Evolutionary conservation across 1,140 invertebrate genomes (phyloP).

Genomic region (Dufourea novaeangliae): DNA sequence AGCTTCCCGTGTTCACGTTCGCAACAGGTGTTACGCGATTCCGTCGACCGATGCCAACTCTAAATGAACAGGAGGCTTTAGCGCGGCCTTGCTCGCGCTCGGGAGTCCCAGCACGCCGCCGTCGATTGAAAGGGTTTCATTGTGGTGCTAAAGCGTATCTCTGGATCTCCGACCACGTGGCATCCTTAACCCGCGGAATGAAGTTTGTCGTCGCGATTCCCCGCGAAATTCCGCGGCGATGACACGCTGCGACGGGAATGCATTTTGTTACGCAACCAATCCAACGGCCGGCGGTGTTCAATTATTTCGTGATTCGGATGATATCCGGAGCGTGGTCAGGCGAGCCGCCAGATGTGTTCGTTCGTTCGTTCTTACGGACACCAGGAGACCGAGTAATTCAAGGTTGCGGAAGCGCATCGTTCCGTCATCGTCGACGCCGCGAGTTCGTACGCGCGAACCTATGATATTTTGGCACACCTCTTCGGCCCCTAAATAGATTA

Average conservation of each 20-base stretch:
- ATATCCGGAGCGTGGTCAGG: slow-evolving; percentile 37
- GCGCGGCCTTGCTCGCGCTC: background rate
- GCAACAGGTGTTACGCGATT: slow-evolving; percentile 44
- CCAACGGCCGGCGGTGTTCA: slow-evolving; percentile 27
- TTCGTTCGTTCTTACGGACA: slow-evolving; percentile 24
- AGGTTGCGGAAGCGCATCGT: slow-evolving; percentile 33
- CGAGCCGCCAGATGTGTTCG: slow-evolving; percentile 35
- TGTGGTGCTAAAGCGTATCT: background rate
- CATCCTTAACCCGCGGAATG: slow-evolving; percentile 2
- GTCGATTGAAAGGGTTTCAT: slow-evolving; percentile 19
- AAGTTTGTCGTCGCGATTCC: background rate
- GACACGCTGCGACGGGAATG: slow-evolving; percentile 8
- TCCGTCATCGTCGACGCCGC: background rate
- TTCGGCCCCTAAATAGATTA: slow-evolving; percentile 24
- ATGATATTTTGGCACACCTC: slow-evolving; percentile 20
- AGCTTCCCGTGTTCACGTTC: slow-evolving; percentile 29
- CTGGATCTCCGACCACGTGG: background rate
- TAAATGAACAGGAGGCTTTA: slow-evolving; percentile 1
- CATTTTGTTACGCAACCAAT: slow-evolving; percentile 21
- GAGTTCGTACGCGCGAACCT: background rate
- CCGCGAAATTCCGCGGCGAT: slow-evolving; percentile 27
- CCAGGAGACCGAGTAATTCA: slow-evolving; percentile 21
- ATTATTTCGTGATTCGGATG: slow-evolving; percentile 42
- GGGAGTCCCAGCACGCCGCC: background rate
- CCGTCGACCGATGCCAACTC: background rate